Evolutionary conservation across 2,797 vertebrate genomes (phyloP), one percentile per base, ranked within the genome.

Genomic region (Eospalax fontanierii): DNA sequence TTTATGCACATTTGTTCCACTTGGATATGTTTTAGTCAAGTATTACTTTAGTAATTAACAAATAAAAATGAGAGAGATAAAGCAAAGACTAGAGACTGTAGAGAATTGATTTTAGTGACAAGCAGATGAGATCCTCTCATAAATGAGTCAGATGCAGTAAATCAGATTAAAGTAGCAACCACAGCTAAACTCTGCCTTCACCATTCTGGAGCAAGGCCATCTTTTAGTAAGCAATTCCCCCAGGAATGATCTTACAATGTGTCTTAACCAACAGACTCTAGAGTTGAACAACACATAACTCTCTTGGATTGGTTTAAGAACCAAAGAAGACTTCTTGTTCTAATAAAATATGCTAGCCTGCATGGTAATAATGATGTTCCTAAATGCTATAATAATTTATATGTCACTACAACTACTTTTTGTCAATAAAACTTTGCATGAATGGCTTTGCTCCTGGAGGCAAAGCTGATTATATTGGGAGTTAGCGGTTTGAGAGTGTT

Each of bases 51-150:
- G 74, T 80, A 74, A 93, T 85, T 95, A 65, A 92, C 86, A 90
- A 94, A 70, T 35, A 76, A 92, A 93, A 76, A 40, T 22, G 1
- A 14, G n/a, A 76, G 61, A 74, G n/a, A 5, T 19, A 80, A 66
- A 87, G 68, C 50, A 88, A 94, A 83, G 65, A 82, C 57, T 16
- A 76, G 82, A 89, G 40, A 50, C 88, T 96, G 40, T 30, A 90
- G 88, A 95, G 96, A 90, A 93, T 66, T 89, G 74, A 94, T 95
- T 95, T 97, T 90, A 46, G 7, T 95, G 75, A 82, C 87, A 94
- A 89, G 73, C 89, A 88, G 70, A 88, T 59, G 70, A 70, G 57
- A 68, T 88, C 22, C 43, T 97, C 84, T 59, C 65, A 70, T 89
- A 79, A 89, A 92, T 93, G 93, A 83, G 61, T 94, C 91, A 81